Base-by-base conservation (phyloP, 2,888 invertebrate species). In the Eledone cirrhosa region DNA sequence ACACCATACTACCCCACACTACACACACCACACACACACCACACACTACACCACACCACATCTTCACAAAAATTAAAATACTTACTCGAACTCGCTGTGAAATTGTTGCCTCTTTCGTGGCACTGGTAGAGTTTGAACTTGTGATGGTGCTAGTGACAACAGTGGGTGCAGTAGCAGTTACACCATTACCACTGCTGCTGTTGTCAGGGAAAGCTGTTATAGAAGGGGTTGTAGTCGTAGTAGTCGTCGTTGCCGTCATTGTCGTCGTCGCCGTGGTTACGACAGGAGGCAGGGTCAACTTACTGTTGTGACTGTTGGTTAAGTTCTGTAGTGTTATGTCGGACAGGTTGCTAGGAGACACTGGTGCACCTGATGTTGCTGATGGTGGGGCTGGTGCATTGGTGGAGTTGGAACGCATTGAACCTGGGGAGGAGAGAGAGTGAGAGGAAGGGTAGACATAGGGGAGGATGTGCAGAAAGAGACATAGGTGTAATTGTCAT, bases 301-400 rank as follows among this genome's bases (percentile, higher is more conserved):
- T 94, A 0, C 95, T 95, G 2, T 95, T 95, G 78, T 96, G 91
- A 83, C 96, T 96, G 81, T 95, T 96, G 27, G 92, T 92, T 89
- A 84, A 92, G 91, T 86, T 93, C 93, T 85, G 88, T 48, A 86
- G 82, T n/a, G 86, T 93, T 93, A 85, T 93, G 93, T 82, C 93
- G 13, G 85, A 83, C 77, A 82, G 85, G 80, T 83, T 86, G 77
- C 83, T 84, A 8, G 86, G 87, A 0, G 85, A 84, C n/a, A 85
- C 85, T n/a, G 83, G 80, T 69, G 81, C 69, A 77, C 33, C n/a
- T 29, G 19, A 24, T 41, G 41, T 41, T 41, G 41, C 11, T 41
- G 41, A 2, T 7, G 13, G 16, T 27, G 41, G 5, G 0, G 41
- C 8, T 41, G 41, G 41, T 41, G 41, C 41, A 41, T 11, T 41